A percentile compares a stretch with the other conserved stretches of the same genome.
These are phyloP conservation scores for Episyrphus balteatus DNA, from an alignment of 1,140 invertebrate species.

Conservation along the genomic window DNA sequence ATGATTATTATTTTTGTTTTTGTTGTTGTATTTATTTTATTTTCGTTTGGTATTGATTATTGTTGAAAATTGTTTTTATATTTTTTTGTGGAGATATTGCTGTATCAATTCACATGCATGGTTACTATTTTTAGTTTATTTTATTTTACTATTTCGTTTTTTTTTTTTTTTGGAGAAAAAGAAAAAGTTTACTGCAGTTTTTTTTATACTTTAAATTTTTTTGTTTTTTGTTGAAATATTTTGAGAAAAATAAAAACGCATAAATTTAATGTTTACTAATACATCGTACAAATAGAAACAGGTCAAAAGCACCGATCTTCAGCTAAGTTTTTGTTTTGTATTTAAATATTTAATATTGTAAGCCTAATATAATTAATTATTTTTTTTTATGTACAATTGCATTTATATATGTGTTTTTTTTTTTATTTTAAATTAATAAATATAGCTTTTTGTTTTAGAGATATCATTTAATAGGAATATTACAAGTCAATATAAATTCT, in stretches of 20 bases:
- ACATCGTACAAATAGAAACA: conserved; percentile 35
- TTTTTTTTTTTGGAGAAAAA: neutral
- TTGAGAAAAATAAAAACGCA: conserved; percentile 20
- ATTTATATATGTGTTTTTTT: conserved; percentile 21
- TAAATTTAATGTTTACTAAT: conserved; percentile 28
- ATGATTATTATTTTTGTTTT: neutral
- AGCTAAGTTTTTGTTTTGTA: conserved; percentile 24
- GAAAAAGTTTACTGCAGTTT: neutral
- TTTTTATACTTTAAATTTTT: neutral
- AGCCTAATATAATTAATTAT: conserved; percentile 1
- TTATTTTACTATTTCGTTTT: neutral
- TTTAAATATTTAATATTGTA: conserved; percentile 7
- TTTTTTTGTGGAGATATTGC: neutral
- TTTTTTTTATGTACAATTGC: conserved; percentile 14
- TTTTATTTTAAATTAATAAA: neutral
- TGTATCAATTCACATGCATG: neutral
- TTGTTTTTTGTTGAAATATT: conserved; percentile 3
- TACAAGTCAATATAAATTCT: conserved; percentile 9
- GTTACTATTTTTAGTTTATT: neutral
- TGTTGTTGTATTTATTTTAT: neutral
- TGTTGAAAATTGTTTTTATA: neutral
- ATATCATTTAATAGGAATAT: conserved; percentile 16
- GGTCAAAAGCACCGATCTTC: conserved; percentile 39
- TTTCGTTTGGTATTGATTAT: neutral
- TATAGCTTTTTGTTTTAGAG: conserved; percentile 13